Conservation (phyloP, 2,797 vertebrate genomes). For the Halcyon chelicuti region DNA sequence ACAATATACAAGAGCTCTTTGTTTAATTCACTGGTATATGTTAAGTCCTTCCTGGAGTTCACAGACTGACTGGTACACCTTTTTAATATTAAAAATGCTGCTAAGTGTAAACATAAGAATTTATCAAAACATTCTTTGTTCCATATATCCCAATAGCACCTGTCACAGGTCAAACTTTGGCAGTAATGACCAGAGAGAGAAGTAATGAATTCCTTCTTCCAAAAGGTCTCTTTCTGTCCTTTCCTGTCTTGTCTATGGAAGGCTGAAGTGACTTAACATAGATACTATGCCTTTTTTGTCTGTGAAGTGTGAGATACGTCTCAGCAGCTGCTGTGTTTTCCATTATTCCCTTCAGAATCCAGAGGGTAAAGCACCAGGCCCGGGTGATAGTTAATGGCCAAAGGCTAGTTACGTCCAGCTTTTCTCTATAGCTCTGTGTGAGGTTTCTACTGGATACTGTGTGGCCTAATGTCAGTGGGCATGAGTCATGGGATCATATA, state of each 20-base stretch:
- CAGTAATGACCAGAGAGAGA: background rate
- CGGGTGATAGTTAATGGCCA: background rate
- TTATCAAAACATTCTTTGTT: background rate
- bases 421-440: background rate
- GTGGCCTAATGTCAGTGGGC: rapidly evolving
- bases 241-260: background rate
- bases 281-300: background rate
- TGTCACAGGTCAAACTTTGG: background rate
- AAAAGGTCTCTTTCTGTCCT: background rate
- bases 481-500: background rate
- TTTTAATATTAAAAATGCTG: background rate
- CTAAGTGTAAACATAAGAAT: background rate
- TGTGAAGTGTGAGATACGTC: background rate
- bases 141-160: background rate
- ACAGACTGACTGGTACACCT: background rate
- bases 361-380: background rate
- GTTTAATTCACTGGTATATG: background rate
- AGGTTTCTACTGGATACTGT: background rate
- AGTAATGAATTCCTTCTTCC: background rate
- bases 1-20: background rate
- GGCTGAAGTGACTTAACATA: background rate
- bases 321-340: background rate
- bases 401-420: background rate
- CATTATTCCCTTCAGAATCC: background rate
- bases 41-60: background rate